Percentiles rank a stretch among this genome's conserved stretches.
These are phyloP conservation scores for Apocheima hispidaria DNA, from an alignment of 2,888 invertebrate genomes.

Conservation along the genomic window DNA sequence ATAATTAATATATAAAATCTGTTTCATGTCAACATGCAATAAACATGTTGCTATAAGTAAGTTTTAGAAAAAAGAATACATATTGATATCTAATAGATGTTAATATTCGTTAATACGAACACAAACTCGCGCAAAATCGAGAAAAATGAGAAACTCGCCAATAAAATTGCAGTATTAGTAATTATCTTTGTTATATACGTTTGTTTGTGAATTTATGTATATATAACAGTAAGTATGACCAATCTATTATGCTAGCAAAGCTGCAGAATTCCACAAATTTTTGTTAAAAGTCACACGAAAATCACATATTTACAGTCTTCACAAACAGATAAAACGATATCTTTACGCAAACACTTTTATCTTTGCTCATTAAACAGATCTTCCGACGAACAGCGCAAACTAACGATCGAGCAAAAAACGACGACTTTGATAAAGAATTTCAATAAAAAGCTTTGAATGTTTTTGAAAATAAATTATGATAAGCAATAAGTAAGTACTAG, in stretches of 20 bases:
- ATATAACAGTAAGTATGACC: not conserved
- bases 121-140: too few species aligned
- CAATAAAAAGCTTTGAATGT: not conserved
- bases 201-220: not conserved
- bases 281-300: conserved; percentile 41
- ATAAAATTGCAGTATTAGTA: not conserved
- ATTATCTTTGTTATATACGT: not conserved
- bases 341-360: conserved; percentile 61
- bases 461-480: too few species aligned
- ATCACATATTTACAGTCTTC: conserved; percentile 51
- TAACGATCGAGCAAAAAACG: conserved; percentile 10
- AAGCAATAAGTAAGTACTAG: too few species aligned
- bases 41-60: too few species aligned
- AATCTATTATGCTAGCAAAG: conserved; percentile 1
- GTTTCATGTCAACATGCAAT: too few species aligned
- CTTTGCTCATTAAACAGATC: conserved; percentile 61
- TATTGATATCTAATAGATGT: too few species aligned
- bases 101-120: too few species aligned
- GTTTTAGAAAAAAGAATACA: too few species aligned
- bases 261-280: conserved; percentile 7
- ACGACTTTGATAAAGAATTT: not conserved
- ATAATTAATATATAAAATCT: conserved; percentile 1
- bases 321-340: conserved; percentile 58
- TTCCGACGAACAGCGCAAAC: not conserved
- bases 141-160: too few species aligned